Evolutionary conservation across 1,140 invertebrate species (phyloP).

Genomic region (Hycleus cichorii): DNA sequence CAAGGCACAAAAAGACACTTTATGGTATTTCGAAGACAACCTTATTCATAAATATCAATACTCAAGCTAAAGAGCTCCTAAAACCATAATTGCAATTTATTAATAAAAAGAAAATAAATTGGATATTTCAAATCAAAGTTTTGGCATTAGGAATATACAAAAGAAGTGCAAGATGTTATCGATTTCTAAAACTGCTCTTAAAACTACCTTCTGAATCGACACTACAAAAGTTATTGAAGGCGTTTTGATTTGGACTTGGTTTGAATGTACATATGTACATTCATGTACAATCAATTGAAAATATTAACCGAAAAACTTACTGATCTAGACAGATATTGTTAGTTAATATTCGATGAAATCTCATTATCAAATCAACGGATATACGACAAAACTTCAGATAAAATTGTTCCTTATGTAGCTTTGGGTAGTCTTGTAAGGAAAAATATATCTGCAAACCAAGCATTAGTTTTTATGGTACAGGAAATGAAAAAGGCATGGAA

Average conservation of each 20-base stretch:
- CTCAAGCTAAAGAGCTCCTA: no score
- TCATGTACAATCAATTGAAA: not conserved
- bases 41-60: no score
- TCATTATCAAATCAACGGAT: not conserved
- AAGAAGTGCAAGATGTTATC: not conserved
- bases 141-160: not conserved
- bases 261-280: not conserved
- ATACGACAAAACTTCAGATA: not conserved
- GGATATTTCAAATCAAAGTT: not conserved
- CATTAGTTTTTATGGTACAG: conserved; percentile 4
- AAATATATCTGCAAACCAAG: not conserved
- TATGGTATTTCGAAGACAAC: no score
- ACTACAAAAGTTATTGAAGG: not conserved
- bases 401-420: not conserved
- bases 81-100: no score
- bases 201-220: not conserved
- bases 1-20: no score
- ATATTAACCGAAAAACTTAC: not conserved
- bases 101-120: not conserved
- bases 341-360: not conserved
- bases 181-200: not conserved
- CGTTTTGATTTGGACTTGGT: not conserved
- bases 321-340: not conserved
- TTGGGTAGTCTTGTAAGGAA: not conserved
- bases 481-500: not conserved